Conservation (phyloP, 2,797 vertebrate genomes). For the Sebastes itinus region DNA sequence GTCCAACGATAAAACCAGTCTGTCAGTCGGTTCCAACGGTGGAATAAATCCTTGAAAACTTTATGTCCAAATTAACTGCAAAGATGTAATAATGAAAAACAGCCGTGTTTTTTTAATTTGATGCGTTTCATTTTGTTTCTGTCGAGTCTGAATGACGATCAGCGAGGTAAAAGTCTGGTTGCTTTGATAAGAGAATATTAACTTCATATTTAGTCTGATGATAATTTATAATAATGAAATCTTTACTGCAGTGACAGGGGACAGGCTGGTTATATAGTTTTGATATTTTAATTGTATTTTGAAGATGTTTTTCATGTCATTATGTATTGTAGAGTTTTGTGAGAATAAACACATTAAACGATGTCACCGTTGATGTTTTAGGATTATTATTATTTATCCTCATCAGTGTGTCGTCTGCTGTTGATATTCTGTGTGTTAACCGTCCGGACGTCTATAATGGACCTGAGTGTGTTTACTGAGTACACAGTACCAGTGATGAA, state of each 20-base stretch:
- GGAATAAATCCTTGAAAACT: neutral
- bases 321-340: too few species aligned
- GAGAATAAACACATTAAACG: neutral
- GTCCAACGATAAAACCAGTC: too few species aligned
- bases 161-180: too few species aligned
- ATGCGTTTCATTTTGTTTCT: too few species aligned
- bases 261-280: neutral
- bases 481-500: constrained; percentile 13
- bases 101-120: neutral
- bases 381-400: neutral
- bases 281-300: neutral
- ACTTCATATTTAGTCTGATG: too few species aligned
- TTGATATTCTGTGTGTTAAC: neutral
- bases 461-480: neutral
- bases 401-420: neutral
- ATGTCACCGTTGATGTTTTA: neutral
- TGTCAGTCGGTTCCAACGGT: too few species aligned
- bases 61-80: neutral
- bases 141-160: too few species aligned
- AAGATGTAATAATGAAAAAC: neutral
- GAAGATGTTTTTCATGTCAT: too few species aligned
- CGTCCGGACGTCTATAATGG: neutral
- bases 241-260: too few species aligned
- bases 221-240: too few species aligned
- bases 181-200: too few species aligned